These are phyloP conservation scores for Colius striatus DNA, from an alignment of 2,113 vertebrate genomes.

Conservation along the genomic window DNA sequence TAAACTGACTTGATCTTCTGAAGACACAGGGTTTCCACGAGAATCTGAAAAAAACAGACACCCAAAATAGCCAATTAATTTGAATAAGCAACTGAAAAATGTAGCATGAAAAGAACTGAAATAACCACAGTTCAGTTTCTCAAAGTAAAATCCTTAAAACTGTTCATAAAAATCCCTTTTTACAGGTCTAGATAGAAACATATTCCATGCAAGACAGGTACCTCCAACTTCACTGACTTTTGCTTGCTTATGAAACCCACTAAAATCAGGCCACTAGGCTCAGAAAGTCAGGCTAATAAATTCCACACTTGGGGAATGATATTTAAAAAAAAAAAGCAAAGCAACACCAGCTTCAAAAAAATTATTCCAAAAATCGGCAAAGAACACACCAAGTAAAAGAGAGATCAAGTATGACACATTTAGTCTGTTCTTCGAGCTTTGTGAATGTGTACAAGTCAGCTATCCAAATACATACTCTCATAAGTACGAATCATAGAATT, in stretches of 20 bases:
- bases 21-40: slow-evolving; percentile 87
- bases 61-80: background rate
- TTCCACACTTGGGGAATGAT: background rate
- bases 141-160: background rate
- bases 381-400: background rate
- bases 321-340: background rate
- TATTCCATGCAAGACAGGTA: background rate
- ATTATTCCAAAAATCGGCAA: background rate
- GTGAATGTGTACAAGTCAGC: background rate
- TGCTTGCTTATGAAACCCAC: background rate
- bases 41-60: slow-evolving; percentile 80
- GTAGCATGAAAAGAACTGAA: background rate
- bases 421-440: background rate
- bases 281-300: background rate
- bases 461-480: background rate
- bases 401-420: background rate
- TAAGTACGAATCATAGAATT: background rate
- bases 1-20: slow-evolving; percentile 86
- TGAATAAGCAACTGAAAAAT: background rate
- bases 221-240: background rate
- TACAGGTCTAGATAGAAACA: background rate
- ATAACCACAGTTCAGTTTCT: background rate
- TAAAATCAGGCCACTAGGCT: background rate
- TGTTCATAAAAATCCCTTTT: background rate
- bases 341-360: background rate